Conservation (phyloP, 2,113 vertebrate genomes). For the Leptosomus discolor region DNA sequence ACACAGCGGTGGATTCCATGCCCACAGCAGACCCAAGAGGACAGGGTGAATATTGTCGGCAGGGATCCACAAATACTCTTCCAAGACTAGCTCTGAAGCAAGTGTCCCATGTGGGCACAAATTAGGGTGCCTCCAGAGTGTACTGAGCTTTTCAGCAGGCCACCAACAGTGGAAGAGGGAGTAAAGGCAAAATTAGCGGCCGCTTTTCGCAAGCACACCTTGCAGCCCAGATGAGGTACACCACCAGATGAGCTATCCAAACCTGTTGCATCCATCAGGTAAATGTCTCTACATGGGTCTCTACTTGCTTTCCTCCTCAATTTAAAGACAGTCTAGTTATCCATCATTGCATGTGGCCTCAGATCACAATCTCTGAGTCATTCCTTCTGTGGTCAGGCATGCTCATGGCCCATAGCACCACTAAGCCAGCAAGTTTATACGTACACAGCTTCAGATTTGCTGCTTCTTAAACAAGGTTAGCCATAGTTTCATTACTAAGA, state of each 20-base stretch:
- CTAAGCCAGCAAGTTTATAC: neutral
- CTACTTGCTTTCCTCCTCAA: neutral
- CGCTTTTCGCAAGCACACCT: neutral
- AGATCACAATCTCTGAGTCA: neutral
- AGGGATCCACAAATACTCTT: neutral
- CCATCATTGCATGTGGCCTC: neutral
- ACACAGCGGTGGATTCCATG: neutral
- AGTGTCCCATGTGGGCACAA: neutral
- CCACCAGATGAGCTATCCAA: neutral
- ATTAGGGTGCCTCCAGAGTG: neutral
- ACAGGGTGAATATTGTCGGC: neutral
- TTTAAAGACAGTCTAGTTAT: neutral
- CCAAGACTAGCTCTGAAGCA: neutral
- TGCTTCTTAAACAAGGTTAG: conserved; percentile 21
- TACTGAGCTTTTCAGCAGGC: neutral
- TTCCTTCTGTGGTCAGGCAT: neutral
- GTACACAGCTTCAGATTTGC: neutral
- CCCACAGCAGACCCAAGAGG: neutral
- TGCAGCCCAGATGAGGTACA: neutral
- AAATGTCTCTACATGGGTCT: neutral
- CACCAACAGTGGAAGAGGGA: neutral
- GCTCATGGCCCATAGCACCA: neutral
- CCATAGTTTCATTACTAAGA: conserved; percentile 10
- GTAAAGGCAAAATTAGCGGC: neutral
- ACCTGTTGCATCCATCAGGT: neutral